Evolutionary conservation across 2,888 invertebrate genomes (phyloP).

Genomic region (Alcis repandata): DNA sequence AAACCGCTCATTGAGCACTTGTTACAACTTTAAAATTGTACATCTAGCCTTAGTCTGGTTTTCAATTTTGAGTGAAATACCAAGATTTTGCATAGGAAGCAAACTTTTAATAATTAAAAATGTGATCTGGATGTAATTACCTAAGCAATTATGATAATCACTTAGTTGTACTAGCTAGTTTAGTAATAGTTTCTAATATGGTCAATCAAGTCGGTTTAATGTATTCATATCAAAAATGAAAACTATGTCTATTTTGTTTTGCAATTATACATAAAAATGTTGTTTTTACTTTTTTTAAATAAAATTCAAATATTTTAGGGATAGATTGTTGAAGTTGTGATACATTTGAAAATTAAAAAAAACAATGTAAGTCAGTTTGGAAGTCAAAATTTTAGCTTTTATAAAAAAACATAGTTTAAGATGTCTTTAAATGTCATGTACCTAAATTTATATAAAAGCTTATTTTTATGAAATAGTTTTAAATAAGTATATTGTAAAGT

Average conservation of each 20-base stretch:
- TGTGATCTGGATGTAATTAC: slow-evolving; percentile 42
- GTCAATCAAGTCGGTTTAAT: slow-evolving; percentile 4
- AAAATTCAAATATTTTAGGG: slow-evolving; percentile 9
- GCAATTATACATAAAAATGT: background rate
- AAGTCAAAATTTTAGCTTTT: background rate
- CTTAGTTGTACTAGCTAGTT: slow-evolving; percentile 10
- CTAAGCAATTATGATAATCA: slow-evolving; percentile 6
- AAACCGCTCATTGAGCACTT: too few relatives aligned
- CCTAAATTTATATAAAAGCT: background rate
- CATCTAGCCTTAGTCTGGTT: slow-evolving; percentile 40
- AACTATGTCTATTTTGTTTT: slow-evolving; percentile 5
- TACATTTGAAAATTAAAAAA: slow-evolving; percentile 20
- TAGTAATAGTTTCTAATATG: slow-evolving; percentile 8
- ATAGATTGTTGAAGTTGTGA: slow-evolving; percentile 25
- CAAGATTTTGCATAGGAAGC: slow-evolving; percentile 29
- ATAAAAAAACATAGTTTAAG: background rate
- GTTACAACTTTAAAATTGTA: background rate
- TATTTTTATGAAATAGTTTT: background rate
- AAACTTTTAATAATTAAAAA: slow-evolving; percentile 27
- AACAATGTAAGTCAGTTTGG: background rate
- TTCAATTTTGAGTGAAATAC: slow-evolving; percentile 20
- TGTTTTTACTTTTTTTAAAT: slow-evolving; percentile 13
- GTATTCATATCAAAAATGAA: slow-evolving; percentile 17
- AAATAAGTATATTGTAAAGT: background rate
- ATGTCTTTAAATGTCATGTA: background rate